Conservation (phyloP, 2,113 vertebrate species). For the Bos taurus region DNA sequence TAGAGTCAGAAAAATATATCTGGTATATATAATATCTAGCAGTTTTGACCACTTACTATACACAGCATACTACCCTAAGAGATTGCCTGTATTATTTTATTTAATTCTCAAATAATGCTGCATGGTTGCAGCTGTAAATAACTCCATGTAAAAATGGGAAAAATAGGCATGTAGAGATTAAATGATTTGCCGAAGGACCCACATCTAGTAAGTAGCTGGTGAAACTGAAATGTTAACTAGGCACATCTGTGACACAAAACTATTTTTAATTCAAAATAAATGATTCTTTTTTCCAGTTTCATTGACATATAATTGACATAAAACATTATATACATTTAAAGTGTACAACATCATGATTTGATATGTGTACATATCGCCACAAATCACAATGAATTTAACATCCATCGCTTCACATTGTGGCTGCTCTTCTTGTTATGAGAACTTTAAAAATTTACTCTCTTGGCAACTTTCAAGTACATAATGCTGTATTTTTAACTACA, state of each 20-base stretch:
- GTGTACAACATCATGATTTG: neutral
- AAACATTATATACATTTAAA: neutral
- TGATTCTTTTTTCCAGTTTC: neutral
- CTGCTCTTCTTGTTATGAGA: neutral
- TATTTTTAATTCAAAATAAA: neutral
- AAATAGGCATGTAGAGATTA: neutral
- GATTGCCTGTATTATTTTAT: neutral
- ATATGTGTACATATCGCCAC: neutral
- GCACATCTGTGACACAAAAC: neutral
- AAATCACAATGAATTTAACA: neutral
- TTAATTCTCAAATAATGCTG: neutral
- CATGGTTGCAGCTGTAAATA: neutral
- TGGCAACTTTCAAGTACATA: neutral
- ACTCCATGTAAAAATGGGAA: neutral
- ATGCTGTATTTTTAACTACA: neutral
- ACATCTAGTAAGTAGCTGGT: neutral
- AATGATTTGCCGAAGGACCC: neutral
- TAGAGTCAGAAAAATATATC: neutral
- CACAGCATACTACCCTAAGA: neutral
- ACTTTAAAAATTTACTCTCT: neutral
- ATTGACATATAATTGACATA: neutral
- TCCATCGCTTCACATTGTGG: neutral
- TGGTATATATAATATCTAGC: neutral
- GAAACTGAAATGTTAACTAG: neutral
- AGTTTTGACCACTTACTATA: neutral